phyloP scores from a whole-genome alignment of 2,888 invertebrate species.

The Macrophya annulata region DNA sequence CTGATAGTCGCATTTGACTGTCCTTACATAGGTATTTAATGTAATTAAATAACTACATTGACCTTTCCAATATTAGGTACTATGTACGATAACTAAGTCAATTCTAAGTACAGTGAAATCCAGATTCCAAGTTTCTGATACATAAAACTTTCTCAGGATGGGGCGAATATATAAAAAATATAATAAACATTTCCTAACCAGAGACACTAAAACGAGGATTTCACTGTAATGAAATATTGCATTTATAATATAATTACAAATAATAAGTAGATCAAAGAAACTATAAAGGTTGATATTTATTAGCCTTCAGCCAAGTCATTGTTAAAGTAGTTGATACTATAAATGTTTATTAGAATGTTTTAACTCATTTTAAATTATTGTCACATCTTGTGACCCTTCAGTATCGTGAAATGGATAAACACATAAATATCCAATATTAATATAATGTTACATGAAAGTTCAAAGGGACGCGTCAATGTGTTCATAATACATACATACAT shows the following conservation, averaged over 20 bases:
- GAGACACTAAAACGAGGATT: neutral
- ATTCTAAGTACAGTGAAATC: slow-evolving; percentile 32
- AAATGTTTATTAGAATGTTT: slow-evolving; percentile 55
- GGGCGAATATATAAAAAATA: neutral
- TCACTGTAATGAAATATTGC: slow-evolving; percentile 21
- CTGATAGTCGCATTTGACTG: neutral
- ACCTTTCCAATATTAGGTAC: neutral
- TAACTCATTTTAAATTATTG: slow-evolving; percentile 48
- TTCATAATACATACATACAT: slow-evolving; percentile 38
- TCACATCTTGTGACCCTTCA: slow-evolving; percentile 29
- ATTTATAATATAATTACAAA: slow-evolving; percentile 25
- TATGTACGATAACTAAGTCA: slow-evolving; percentile 23
- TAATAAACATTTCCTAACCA: neutral
- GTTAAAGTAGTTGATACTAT: slow-evolving; percentile 51
- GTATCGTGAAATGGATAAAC: slow-evolving; percentile 14
- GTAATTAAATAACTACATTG: neutral
- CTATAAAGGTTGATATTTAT: slow-evolving; percentile 19
- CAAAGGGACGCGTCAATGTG: slow-evolving; percentile 44
- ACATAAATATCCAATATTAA: slow-evolving; percentile 3
- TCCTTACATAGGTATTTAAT: neutral
- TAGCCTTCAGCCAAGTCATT: slow-evolving; percentile 48
- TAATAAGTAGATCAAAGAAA: slow-evolving; percentile 1
- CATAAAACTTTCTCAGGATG: neutral
- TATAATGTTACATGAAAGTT: slow-evolving; percentile 25
- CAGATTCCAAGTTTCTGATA: neutral